These are phyloP conservation scores for Decapterus maruadsi DNA, from an alignment of 2,797 vertebrate genomes.

Conservation along the genomic window DNA sequence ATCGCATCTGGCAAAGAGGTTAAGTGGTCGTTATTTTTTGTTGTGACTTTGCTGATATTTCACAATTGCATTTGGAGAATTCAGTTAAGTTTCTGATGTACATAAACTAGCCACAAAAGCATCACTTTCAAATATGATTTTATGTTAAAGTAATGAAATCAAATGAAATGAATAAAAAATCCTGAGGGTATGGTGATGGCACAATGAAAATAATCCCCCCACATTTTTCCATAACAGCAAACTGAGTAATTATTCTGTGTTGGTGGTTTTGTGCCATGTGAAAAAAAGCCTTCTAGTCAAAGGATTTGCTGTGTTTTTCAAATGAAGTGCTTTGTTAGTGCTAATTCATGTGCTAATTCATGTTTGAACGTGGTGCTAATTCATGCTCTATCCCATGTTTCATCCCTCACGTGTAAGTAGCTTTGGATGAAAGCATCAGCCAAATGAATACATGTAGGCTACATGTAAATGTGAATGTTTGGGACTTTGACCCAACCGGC, in stretches of 20 bases:
- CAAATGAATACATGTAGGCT: neutral
- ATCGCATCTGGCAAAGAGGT: conserved; percentile 1
- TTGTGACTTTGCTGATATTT: neutral
- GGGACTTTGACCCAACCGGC: conserved; percentile 22
- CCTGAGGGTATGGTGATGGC: neutral
- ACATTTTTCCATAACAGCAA: neutral
- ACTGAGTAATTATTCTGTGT: conserved; percentile 9
- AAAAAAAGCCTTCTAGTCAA: conserved; percentile 5
- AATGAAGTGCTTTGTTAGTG: conserved; percentile 9
- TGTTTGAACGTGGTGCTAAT: neutral
- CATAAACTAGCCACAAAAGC: neutral
- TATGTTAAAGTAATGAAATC: neutral
- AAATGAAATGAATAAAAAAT: neutral
- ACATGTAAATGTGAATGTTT: conserved; percentile 6
- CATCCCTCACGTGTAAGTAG: neutral
- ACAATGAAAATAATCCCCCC: neutral
- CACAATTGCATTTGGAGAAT: neutral
- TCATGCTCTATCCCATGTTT: neutral
- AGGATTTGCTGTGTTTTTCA: conserved; percentile 16
- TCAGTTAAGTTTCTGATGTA: neutral
- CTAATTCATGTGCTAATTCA: conserved; percentile 25
- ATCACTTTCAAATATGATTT: neutral
- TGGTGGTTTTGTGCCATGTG: neutral
- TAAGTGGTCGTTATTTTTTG: neutral
- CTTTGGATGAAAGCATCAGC: neutral